A percentile compares a stretch with the other conserved stretches of the same genome.
Conservation (phyloP, 2,113 vertebrate genomes). For the Sula dactylatra region DNA sequence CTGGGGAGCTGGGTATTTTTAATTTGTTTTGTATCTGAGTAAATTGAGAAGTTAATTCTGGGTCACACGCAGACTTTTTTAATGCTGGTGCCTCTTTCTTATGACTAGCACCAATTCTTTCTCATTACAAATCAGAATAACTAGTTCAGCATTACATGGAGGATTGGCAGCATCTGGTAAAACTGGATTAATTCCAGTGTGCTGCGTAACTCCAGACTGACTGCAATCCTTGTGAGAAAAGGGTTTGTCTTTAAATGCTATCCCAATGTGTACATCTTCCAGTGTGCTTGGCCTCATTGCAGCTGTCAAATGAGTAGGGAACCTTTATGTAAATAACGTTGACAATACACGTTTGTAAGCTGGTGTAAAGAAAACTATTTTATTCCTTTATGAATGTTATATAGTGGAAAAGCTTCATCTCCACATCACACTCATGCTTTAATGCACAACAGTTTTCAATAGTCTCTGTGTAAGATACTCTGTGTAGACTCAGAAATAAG, state of each 20-base stretch:
- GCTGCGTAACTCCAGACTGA: background rate
- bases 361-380: slow-evolving; percentile 6
- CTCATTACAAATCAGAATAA: background rate
- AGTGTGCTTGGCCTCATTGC: background rate
- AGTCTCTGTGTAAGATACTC: background rate
- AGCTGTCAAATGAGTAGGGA: background rate
- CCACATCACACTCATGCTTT: background rate
- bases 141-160: background rate
- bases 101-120: background rate
- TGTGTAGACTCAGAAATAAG: background rate
- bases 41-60: background rate
- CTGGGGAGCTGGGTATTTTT: background rate
- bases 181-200: background rate
- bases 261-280: background rate
- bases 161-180: slow-evolving; percentile 29
- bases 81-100: background rate
- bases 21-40: background rate
- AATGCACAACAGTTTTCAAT: background rate
- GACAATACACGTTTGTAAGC: background rate
- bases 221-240: background rate
- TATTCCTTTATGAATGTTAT: background rate
- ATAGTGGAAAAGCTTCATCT: background rate
- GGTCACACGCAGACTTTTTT: background rate
- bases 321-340: background rate
- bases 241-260: background rate